phyloP scores from a whole-genome alignment of 2,888 invertebrate genomes.

The Cheilosia urbana region DNA sequence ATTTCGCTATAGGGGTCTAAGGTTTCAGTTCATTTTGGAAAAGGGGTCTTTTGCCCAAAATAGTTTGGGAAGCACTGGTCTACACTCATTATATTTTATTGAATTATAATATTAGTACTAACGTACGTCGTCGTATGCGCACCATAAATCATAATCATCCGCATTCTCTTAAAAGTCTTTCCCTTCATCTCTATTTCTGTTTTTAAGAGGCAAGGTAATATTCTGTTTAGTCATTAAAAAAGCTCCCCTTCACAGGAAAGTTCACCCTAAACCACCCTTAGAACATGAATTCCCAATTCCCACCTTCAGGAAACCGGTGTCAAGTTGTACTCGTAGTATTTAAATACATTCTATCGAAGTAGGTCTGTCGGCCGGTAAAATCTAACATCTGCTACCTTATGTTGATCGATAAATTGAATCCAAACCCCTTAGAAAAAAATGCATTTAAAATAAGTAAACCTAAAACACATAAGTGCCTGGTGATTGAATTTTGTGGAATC shows the following conservation, averaged over 20 bases:
- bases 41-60: no score
- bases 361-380: conserved; percentile 40
- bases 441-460: conserved; percentile 3
- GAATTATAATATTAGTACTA: no score
- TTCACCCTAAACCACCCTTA: conserved; percentile 23
- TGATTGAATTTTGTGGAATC: conserved; percentile 18
- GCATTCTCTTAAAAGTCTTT: no score
- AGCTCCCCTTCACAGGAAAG: background rate
- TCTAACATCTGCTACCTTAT: conserved; percentile 7
- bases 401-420: conserved; percentile 35
- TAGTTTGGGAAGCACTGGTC: no score
- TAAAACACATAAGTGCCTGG: conserved; percentile 45
- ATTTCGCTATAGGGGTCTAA: no score
- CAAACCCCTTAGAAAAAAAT: conserved; percentile 4
- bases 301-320: conserved; percentile 3
- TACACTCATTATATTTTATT: no score
- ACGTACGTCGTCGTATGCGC: no score
- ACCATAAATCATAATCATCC: no score
- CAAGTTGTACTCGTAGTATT: conserved; percentile 40
- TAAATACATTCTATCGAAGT: conserved; percentile 44
- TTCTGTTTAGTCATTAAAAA: no score
- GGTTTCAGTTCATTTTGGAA: no score
- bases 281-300: background rate
- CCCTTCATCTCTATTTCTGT: no score
- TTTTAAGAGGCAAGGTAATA: no score